A percentile compares a stretch with the other conserved stretches of the same genome.
These are phyloP conservation scores for Myiotriccus ornatus DNA, from an alignment of 2,797 vertebrate genomes.

Conservation along the genomic window DNA sequence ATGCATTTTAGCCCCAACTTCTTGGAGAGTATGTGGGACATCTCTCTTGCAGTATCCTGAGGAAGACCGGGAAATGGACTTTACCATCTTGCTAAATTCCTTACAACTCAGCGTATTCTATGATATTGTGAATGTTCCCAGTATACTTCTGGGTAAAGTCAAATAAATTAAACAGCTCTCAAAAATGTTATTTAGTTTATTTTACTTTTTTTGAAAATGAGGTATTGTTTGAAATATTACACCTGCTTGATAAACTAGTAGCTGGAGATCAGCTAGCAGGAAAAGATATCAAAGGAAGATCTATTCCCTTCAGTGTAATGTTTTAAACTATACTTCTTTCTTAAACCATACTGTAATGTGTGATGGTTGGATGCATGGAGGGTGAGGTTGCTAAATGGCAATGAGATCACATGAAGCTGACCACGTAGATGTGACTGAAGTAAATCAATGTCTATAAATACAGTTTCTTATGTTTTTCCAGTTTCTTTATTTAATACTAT, in stretches of 20 bases:
- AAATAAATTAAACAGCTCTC: background rate
- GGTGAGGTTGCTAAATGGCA: background rate
- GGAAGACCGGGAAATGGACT: fast-evolving
- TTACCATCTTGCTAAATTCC: background rate
- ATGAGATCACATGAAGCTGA: background rate
- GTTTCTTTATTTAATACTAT: background rate
- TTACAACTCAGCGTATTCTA: background rate
- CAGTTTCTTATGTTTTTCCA: background rate
- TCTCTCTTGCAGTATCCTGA: background rate
- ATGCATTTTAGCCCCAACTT: background rate
- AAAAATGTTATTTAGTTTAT: background rate
- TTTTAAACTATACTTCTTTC: background rate
- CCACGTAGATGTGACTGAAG: background rate
- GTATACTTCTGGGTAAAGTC: background rate
- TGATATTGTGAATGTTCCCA: background rate
- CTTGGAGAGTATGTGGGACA: background rate
- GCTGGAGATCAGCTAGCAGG: background rate
- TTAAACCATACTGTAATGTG: background rate
- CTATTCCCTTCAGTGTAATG: background rate
- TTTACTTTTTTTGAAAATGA: background rate
- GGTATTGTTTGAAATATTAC: background rate
- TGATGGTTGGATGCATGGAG: background rate
- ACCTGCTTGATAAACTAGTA: background rate
- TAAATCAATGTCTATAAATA: background rate
- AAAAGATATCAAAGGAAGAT: background rate